Evolutionary conservation across 2,888 invertebrate species (phyloP), one percentile per base, ranked within the genome.

Genomic region (Aelia acuminata): DNA sequence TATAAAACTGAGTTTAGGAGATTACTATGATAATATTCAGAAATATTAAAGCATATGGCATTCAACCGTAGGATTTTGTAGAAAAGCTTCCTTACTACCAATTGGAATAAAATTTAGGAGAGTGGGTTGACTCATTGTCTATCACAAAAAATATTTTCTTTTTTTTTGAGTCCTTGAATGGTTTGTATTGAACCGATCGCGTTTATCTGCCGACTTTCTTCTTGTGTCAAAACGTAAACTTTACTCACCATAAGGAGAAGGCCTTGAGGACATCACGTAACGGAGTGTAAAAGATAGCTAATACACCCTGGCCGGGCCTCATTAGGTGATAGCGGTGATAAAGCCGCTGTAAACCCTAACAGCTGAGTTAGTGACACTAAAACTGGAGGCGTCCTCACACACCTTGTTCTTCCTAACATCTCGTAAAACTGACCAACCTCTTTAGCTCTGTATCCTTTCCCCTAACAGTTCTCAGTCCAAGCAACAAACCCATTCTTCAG

Each of bases 241-340:
- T 53, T 53, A 53, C n/a, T 53, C 11, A n/a, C 11, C 8, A 10
- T n/a, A 26, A n/a, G n/a, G n/a, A 5, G 2, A n/a, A n/a, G 3
- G n/a, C n/a, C 53, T 53, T 53, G 11, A 53, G 10, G 53, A 1
- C 53, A 53, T 53, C 53, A 53, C 49, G 20, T 10, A n/a, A 8
- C 26, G 26, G 26, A n/a, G 26, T 13, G 13, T 57, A 15, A 26
- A 57, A 26, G 26, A 57, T 57, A 57, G 57, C 26, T 57, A 26
- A 57, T 57, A 57, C 26, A 26, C 8, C 57, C 11, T 7, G 15
- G n/a, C 13, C 26, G 15, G 13, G 26, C 26, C 57, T 57, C 57
- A 57, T 57, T 57, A 57, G 57, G 57, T 57, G 57, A 57, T 57
- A 57, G 57, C 57, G 57, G 57, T 57, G 57, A 57, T 57, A 57